Evolutionary conservation across 2,888 invertebrate genomes (phyloP).

Genomic region (Unio delphinus): DNA sequence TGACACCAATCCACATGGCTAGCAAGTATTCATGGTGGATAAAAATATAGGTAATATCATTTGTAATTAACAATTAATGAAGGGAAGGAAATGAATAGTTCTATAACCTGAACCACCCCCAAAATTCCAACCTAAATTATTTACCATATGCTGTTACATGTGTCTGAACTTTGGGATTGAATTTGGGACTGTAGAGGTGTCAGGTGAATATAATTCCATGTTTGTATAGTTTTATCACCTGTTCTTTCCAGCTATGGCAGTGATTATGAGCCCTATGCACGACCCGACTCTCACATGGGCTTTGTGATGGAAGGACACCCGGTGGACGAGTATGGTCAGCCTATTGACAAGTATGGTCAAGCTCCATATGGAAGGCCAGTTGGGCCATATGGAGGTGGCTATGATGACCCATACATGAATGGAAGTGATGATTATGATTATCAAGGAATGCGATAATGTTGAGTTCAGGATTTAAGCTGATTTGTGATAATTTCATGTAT

Average conservation of each 20-base stretch:
- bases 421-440: slow-evolving; percentile 14
- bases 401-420: slow-evolving; percentile 9
- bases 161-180: not conserved
- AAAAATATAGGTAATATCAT: no score
- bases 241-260: slow-evolving; percentile 45
- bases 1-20: no score
- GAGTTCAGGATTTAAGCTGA: not conserved
- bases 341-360: slow-evolving; percentile 40
- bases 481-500: not conserved
- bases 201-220: not conserved
- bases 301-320: slow-evolving; percentile 58
- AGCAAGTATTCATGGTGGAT: no score
- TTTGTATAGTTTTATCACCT: not conserved
- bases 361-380: slow-evolving; percentile 36
- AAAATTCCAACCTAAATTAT: no score
- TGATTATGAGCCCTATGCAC: slow-evolving; percentile 66
- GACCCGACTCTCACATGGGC: slow-evolving; percentile 66
- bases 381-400: slow-evolving; percentile 34
- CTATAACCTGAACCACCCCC: no score
- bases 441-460: slow-evolving; percentile 13
- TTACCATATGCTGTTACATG: no score
- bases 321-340: slow-evolving; percentile 55
- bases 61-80: no score
- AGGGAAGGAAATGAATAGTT: no score
- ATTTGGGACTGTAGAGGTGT: slow-evolving; percentile 1